phyloP scores from a whole-genome alignment of 2,888 invertebrate species.

The Acleris laterana region DNA sequence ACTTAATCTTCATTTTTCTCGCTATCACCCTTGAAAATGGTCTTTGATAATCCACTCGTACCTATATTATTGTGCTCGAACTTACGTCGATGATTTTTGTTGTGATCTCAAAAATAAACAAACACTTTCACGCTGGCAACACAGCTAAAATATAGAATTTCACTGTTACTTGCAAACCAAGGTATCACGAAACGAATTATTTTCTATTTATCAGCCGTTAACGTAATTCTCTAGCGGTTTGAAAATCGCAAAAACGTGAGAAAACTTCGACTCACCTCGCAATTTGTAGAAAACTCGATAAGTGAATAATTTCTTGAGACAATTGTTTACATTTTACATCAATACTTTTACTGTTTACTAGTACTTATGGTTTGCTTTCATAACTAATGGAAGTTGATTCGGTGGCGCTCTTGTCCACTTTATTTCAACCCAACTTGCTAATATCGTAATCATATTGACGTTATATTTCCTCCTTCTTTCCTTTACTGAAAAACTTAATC shows the following conservation, averaged over 20 bases:
- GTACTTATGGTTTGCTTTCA: background rate
- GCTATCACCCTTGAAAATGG: too few species aligned
- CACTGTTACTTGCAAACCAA: constrained; percentile 7
- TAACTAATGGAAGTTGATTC: too few species aligned
- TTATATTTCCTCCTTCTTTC: too few species aligned
- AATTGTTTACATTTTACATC: constrained; percentile 35
- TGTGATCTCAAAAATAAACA: background rate
- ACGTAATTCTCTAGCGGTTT: constrained; percentile 31
- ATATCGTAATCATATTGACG: too few species aligned
- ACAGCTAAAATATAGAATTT: background rate
- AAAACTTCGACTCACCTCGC: constrained; percentile 3
- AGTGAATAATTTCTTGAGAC: constrained; percentile 31
- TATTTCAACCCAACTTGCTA: too few species aligned
- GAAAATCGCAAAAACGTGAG: constrained; percentile 37
- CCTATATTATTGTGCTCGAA: too few species aligned
- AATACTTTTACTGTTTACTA: constrained; percentile 31
- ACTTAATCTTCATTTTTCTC: too few species aligned
- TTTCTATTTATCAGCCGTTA: constrained; percentile 28
- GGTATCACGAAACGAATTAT: constrained; percentile 13
- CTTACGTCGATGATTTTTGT: too few species aligned
- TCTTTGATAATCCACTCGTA: too few species aligned
- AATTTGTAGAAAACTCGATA: constrained; percentile 37
- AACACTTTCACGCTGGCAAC: background rate
- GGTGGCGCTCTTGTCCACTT: too few species aligned
- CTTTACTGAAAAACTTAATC: too few species aligned